Evolutionary conservation across 2,113 vertebrate species (phyloP).

Genomic region (Percina caprodes): DNA sequence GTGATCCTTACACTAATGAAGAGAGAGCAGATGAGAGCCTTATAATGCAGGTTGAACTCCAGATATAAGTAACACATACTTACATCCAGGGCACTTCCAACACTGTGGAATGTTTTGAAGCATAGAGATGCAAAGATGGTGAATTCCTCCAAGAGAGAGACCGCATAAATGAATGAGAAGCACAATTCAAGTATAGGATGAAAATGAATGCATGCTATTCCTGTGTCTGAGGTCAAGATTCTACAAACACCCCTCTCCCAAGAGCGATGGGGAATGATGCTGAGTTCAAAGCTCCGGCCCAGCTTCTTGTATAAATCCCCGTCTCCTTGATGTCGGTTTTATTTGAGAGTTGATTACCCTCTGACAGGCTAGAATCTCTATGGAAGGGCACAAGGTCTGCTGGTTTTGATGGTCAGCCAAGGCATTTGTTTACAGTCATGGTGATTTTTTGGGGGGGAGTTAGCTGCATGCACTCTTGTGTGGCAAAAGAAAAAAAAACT

Average conservation of each 20-base stretch:
- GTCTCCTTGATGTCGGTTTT: conserved; percentile 79
- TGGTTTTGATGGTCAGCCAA: conserved; percentile 84
- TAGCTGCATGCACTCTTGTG: conserved; percentile 68
- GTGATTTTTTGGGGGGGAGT: conserved; percentile 66
- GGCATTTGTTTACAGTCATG: conserved; percentile 76
- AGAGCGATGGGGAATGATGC: conserved; percentile 73
- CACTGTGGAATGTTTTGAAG: conserved; percentile 52
- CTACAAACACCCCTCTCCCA: conserved; percentile 74
- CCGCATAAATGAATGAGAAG: conserved; percentile 79
- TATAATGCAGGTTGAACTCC: conserved; percentile 47
- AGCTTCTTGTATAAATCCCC: conserved; percentile 74
- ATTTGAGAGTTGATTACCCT: conserved; percentile 85
- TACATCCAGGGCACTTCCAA: conserved; percentile 35
- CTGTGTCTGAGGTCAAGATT: conserved; percentile 79
- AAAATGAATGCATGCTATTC: conserved; percentile 78
- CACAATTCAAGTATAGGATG: conserved; percentile 70
- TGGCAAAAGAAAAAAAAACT: conserved; percentile 71
- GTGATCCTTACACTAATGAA: conserved; percentile 25
- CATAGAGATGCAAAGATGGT: conserved; percentile 57
- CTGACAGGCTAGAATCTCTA: conserved; percentile 79
- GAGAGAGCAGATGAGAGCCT: conserved; percentile 20
- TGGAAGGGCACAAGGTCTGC: conserved; percentile 74
- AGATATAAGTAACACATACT: conserved; percentile 38
- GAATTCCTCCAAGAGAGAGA: conserved; percentile 60
- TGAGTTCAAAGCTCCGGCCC: conserved; percentile 73